Base-by-base conservation (phyloP, 2,113 vertebrate species). In the Bubalus kerabau region DNA sequence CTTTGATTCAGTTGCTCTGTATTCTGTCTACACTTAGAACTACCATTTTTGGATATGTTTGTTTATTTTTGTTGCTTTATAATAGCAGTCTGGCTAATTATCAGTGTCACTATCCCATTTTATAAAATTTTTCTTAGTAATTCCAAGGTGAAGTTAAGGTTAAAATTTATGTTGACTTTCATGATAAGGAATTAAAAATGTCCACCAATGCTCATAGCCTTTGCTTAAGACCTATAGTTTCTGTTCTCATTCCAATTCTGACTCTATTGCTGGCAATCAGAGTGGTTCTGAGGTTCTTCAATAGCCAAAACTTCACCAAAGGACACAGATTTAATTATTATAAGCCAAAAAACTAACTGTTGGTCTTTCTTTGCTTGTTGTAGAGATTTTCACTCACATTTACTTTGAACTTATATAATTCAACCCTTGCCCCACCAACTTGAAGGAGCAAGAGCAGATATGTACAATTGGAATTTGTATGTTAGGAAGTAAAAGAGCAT, bases 181-280 rank as follows among this genome's bases (percentile, higher is more conserved):
- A n/a, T 19, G 4, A 7, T 9, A 1, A n/a, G 21, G 30, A 52
- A 7, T 6, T 6, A 48, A 84, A 84, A 67, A 10, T 9, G 48
- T 2, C 9, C 4, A 19, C 21, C 40, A 28, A 10, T 4, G 7
- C 11, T n/a, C n/a, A 67, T 4, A 11, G 28, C 0, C 3, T 1
- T 87, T n/a, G 43, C 28, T 36, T 6, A n/a, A 14, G 48, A 82
- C 40, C 24, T 26, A 7, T 3, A 7, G 3, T 6, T 52, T 3
- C 23, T 71, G 3, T 12, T 43, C n/a, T 76, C 32, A 30, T 32
- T 86, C 30, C 1, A 43, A 24, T 19, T 36, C 36, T 17, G 23
- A 32, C 21, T 76, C 16, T 76, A 21, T 23, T 9, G 48, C 19
- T 23, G 28, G 5, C 78, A 67, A 1, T 23, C 15, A 28, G 5